Base-by-base conservation (phyloP, 2,888 invertebrate species). In the Stratiomys singularior region DNA sequence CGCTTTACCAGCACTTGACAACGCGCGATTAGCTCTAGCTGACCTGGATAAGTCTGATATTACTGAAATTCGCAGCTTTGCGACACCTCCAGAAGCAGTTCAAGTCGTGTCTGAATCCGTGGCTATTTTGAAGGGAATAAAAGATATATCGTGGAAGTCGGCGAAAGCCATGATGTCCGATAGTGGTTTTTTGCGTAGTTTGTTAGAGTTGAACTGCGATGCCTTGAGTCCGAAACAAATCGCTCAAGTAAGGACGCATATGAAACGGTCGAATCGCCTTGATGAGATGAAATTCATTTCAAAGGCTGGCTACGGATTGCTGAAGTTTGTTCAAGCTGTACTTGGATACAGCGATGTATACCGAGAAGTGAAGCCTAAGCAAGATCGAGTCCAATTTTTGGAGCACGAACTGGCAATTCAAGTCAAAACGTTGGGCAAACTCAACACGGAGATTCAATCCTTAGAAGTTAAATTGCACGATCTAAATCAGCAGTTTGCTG, bases 151-250 rank as follows among this genome's bases (percentile, higher is more conserved):
- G 60, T 97, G 97, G 97, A 96, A 96, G 85, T 91, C 93, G 0
- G 96, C 96, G 0, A 96, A 94, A 86, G 94, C 91, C 1, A 94
- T 97, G 93, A 96, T 97, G 96, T 92, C 95, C 0, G 97, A 97
- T 84, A 93, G 95, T 0, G 93, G 91, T 85, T 97, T 97, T 87
- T 86, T 97, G 47, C 89, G 90, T 74, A 90, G 90, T 76, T 88
- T 97, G 46, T 93, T 93, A 87, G 95, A 96, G 85, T 93, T 97
- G 93, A 95, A 97, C 84, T 94, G 92, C 82, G 93, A 95, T 83
- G 89, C 90, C 3, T 92, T 95, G 79, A 94, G 94, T 0, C 89
- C 90, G 81, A 89, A 89, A 13, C 94, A 94, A 84, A 91, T 93
- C 15, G 91, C 91, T 81, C 89, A 90, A 0, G 92, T 93, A 9